Evolutionary conservation across 2,888 invertebrate species (phyloP).

Genomic region (Lepidonotus clava): DNA sequence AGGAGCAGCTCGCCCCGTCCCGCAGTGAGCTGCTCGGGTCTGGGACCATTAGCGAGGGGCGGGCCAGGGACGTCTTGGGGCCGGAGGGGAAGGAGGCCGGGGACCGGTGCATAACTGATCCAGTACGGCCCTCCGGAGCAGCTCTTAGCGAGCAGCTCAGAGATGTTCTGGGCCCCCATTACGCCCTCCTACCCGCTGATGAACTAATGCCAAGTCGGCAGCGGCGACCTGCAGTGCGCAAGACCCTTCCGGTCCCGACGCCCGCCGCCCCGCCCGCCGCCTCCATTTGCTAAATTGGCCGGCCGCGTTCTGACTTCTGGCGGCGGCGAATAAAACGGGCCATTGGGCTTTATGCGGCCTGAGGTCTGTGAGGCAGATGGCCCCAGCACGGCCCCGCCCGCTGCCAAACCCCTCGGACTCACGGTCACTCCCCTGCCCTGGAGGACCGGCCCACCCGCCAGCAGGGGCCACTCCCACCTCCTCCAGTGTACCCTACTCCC

Average conservation of each 20-base stretch:
- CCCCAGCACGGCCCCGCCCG: background rate
- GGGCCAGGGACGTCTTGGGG: background rate
- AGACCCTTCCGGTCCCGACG: no score
- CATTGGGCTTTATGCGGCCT: conserved; percentile 42
- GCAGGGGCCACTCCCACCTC: background rate
- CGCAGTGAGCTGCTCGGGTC: background rate
- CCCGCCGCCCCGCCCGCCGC: background rate
- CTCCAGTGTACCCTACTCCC: background rate
- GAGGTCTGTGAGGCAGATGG: background rate
- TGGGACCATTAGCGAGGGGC: background rate
- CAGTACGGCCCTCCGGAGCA: no score
- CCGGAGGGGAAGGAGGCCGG: background rate
- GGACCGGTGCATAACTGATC: no score
- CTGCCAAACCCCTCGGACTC: background rate
- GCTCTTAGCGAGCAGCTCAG: no score
- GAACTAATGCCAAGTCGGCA: no score
- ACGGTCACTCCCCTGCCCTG: background rate
- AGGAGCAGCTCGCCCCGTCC: background rate
- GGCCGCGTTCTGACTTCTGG: conserved; percentile 13
- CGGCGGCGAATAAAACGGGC: conserved; percentile 29
- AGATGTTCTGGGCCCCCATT: no score
- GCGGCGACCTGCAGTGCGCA: background rate
- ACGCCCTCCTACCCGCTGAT: no score
- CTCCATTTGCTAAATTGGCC: conserved; percentile 42
- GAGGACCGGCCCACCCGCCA: background rate